Conservation (phyloP, 2,888 invertebrate species). For the Steinernema carpocapsae region DNA sequence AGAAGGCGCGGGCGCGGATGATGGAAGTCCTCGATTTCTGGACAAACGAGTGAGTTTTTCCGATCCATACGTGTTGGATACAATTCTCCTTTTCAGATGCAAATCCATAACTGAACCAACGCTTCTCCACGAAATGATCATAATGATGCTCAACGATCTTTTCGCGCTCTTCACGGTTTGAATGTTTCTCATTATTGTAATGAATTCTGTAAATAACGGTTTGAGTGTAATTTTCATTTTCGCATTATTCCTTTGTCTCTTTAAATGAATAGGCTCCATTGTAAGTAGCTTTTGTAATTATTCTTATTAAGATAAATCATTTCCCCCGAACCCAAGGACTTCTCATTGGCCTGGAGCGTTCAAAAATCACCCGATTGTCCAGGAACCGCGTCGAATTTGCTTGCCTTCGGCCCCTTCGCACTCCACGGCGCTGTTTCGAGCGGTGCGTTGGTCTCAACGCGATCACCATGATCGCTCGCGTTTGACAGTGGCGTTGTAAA, state of each 20-base stretch:
- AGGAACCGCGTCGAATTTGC: too few relatives aligned
- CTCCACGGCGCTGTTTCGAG: too few relatives aligned
- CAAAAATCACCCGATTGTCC: too few relatives aligned
- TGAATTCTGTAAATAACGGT: neutral
- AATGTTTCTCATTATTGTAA: neutral
- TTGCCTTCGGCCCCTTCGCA: too few relatives aligned
- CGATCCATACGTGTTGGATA: neutral
- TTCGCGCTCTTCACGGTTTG: neutral
- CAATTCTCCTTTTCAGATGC: neutral
- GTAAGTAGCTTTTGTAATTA: neutral
- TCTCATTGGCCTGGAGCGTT: too few relatives aligned
- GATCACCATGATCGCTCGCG: neutral
- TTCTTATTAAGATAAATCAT: too few relatives aligned
- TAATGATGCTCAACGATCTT: neutral
- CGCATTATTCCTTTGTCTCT: neutral
- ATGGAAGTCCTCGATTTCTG: conserved; percentile 8
- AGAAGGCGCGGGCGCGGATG: neutral
- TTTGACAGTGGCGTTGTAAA: neutral
- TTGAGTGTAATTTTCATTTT: neutral
- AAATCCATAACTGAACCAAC: neutral
- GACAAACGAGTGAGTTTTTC: neutral
- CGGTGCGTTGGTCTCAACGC: neutral
- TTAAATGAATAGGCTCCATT: too few relatives aligned
- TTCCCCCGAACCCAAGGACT: too few relatives aligned
- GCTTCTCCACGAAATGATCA: conserved; percentile 1